Percentiles rank a stretch among this genome's conserved stretches.
Conservation (phyloP, 2,888 invertebrate species). For the Andrena hattorfiana region DNA sequence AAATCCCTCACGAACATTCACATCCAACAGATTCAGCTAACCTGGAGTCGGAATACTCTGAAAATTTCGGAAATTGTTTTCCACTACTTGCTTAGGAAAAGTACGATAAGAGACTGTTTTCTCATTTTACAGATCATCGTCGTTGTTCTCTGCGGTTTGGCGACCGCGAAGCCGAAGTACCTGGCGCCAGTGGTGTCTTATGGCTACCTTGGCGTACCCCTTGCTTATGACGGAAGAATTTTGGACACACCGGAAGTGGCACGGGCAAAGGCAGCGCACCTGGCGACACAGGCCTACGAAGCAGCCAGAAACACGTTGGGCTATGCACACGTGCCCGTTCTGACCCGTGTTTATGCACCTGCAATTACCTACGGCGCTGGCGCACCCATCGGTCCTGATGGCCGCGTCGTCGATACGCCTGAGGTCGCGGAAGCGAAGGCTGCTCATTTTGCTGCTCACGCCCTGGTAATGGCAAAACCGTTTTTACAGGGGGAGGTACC, state of each 20-base stretch:
- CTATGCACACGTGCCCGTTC: conserved; percentile 53
- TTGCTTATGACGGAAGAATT: conserved; percentile 77
- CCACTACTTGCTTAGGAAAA: neutral
- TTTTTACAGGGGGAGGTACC: neutral
- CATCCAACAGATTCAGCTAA: no score
- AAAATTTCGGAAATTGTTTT: neutral
- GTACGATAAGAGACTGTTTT: neutral
- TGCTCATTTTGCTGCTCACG: conserved; percentile 78
- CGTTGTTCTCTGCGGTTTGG: conserved; percentile 66
- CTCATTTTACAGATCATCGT: conserved; percentile 69
- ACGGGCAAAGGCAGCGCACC: conserved; percentile 85
- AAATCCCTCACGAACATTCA: neutral
- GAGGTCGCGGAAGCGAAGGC: conserved; percentile 82
- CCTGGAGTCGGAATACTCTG: neutral
- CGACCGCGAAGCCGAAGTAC: conserved; percentile 67
- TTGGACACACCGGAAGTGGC: conserved; percentile 82
- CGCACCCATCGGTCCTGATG: conserved; percentile 80
- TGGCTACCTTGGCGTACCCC: conserved; percentile 68
- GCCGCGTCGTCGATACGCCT: conserved; percentile 81
- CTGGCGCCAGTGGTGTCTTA: conserved; percentile 39
- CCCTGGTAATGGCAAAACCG: conserved; percentile 62
- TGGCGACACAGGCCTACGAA: conserved; percentile 83
- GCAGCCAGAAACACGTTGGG: conserved; percentile 76
- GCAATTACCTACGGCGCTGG: conserved; percentile 59
- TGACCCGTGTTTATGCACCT: conserved; percentile 58